Evolutionary conservation across 2,888 invertebrate species (phyloP).

Genomic region (Troides aeacus): DNA sequence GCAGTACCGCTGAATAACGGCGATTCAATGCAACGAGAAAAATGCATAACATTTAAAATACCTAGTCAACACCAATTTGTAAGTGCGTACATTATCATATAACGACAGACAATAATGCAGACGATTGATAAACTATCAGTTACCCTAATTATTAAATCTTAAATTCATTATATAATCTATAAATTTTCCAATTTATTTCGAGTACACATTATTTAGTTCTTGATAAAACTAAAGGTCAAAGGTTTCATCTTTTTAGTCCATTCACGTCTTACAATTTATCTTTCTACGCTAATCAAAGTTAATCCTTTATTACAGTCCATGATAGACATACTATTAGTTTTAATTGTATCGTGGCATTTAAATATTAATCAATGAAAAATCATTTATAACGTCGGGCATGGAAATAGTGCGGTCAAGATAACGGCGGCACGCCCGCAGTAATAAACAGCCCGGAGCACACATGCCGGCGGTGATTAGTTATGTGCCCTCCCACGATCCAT

Average conservation of each 20-base stretch:
- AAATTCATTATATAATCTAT: too few relatives aligned
- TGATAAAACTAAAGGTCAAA: too few relatives aligned
- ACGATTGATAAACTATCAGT: not conserved
- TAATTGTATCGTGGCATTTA: not conserved
- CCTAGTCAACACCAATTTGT: constrained; percentile 29
- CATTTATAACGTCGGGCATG: not conserved
- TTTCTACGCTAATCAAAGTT: not conserved
- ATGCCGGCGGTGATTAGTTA: constrained; percentile 23
- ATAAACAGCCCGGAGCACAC: constrained; percentile 10
- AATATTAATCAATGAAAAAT: not conserved
- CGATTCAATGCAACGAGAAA: constrained; percentile 59
- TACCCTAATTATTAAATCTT: not conserved
- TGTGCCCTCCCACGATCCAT: constrained; percentile 21
- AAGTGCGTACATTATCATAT: not conserved
- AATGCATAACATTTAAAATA: constrained; percentile 61
- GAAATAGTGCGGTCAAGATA: constrained; percentile 28
- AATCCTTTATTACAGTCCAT: not conserved
- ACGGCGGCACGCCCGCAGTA: constrained; percentile 8
- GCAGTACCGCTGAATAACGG: constrained; percentile 63
- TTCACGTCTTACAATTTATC: too few relatives aligned
- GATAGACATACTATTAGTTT: not conserved
- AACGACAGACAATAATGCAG: not conserved
- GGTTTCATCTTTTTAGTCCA: too few relatives aligned
- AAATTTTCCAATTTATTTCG: too few relatives aligned
- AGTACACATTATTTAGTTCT: too few relatives aligned